phyloP scores from a whole-genome alignment of 2,797 vertebrate genomes.

The Micromesistius poutassou region DNA sequence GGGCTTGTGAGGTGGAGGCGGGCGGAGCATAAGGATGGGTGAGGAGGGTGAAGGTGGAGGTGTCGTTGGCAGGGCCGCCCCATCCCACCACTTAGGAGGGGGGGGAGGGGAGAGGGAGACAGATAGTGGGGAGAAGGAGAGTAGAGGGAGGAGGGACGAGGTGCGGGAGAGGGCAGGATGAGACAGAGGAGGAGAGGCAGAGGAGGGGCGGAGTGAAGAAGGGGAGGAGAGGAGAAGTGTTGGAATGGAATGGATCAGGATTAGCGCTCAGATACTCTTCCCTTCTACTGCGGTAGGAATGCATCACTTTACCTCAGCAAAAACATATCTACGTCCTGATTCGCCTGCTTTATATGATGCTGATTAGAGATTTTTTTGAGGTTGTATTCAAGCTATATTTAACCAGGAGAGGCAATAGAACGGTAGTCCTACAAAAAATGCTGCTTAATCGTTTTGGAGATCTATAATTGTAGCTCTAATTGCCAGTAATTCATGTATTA shows the following conservation, averaged over 20 bases:
- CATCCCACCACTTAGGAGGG: conserved; percentile 51
- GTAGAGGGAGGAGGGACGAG: not conserved
- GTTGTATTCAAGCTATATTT: not conserved
- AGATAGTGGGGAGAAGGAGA: not conserved
- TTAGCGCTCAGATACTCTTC: not conserved
- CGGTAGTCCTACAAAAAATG: not conserved
- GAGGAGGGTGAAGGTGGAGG: conserved; percentile 50
- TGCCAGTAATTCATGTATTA: not conserved
- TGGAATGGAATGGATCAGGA: not conserved
- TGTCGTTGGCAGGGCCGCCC: conserved; percentile 46
- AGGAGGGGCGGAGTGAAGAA: not conserved
- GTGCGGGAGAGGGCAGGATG: conserved; percentile 4
- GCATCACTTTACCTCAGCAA: not conserved
- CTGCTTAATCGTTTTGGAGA: not conserved
- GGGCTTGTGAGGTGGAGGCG: conserved; percentile 39
- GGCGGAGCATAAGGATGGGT: conserved; percentile 40
- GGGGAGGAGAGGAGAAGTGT: not conserved
- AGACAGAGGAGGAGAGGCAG: conserved; percentile 15
- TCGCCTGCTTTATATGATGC: not conserved
- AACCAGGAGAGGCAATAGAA: not conserved
- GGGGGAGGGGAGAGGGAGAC: conserved; percentile 8
- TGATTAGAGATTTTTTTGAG: not conserved
- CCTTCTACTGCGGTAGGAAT: not conserved
- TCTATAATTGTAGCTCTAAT: not conserved
- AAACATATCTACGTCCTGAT: not conserved